Conservation (phyloP, 2,797 vertebrate genomes). For the Phrynocephalus guinanensis region DNA sequence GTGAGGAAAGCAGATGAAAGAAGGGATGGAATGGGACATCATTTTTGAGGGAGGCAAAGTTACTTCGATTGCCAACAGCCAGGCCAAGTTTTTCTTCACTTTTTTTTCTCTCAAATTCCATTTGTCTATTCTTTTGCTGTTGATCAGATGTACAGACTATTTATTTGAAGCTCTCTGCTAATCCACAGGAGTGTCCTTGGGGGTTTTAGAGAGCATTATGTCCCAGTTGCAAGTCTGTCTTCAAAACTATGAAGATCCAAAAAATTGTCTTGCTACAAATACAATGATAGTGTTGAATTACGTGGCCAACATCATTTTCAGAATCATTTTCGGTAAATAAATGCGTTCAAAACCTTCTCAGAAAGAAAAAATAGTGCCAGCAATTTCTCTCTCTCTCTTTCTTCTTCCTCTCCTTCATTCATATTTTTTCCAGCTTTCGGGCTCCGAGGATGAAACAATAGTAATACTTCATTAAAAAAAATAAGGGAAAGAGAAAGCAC, state of each 20-base stretch:
- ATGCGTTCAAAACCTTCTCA: too few relatives aligned
- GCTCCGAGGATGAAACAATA: background rate
- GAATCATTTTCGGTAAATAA: too few relatives aligned
- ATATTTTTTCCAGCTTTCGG: background rate
- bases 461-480: background rate
- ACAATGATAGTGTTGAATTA: background rate
- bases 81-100: too few relatives aligned
- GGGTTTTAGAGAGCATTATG: background rate
- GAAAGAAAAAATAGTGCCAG: too few relatives aligned
- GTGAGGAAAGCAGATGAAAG: background rate
- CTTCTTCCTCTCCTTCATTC: too few relatives aligned
- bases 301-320: background rate
- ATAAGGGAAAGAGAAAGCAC: background rate
- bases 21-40: background rate
- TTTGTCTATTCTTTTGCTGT: background rate
- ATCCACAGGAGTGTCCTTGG: background rate
- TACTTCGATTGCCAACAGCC: too few relatives aligned
- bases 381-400: background rate
- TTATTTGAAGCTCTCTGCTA: background rate
- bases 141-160: background rate
- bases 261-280: background rate
- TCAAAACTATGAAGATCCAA: background rate
- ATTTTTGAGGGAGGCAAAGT: too few relatives aligned
- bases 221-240: background rate
- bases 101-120: background rate